A percentile compares a stretch with the other conserved stretches of the same genome.
phyloP scores from a whole-genome alignment of 2,113 vertebrate genomes.

The Rhodinocichla rosea region DNA sequence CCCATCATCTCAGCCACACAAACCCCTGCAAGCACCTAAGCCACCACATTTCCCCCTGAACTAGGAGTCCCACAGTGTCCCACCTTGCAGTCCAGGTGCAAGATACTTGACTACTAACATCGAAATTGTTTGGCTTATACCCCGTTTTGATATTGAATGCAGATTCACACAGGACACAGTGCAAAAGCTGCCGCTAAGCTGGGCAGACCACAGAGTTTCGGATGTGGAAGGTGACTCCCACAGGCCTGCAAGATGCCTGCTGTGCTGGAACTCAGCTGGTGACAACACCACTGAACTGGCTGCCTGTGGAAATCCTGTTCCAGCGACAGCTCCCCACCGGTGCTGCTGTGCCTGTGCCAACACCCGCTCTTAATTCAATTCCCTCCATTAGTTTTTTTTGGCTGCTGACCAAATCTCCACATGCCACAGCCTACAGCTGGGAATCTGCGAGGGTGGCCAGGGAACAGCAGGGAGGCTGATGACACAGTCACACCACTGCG shows the following conservation, averaged over 20 bases:
- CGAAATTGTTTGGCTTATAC: neutral
- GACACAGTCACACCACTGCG: fast-evolving
- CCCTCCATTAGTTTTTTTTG: neutral
- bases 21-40: neutral
- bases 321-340: fast-evolving
- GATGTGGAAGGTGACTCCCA: neutral
- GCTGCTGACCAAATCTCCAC: neutral
- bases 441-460: neutral
- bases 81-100: neutral
- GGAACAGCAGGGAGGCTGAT: neutral
- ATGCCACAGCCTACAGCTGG: fast-evolving
- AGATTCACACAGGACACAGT: fast-evolving
- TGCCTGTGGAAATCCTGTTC: neutral
- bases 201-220: fast-evolving
- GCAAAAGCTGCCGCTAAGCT: fast-evolving
- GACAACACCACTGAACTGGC: neutral
- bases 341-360: neutral
- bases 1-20: neutral
- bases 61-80: neutral
- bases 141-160: neutral
- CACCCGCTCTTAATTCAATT: neutral
- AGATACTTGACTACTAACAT: neutral
- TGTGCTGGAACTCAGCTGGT: neutral
- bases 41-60: neutral
- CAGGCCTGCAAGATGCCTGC: neutral